These are phyloP conservation scores for Calameuta idolon DNA, from an alignment of 2,888 invertebrate genomes.

Conservation along the genomic window DNA sequence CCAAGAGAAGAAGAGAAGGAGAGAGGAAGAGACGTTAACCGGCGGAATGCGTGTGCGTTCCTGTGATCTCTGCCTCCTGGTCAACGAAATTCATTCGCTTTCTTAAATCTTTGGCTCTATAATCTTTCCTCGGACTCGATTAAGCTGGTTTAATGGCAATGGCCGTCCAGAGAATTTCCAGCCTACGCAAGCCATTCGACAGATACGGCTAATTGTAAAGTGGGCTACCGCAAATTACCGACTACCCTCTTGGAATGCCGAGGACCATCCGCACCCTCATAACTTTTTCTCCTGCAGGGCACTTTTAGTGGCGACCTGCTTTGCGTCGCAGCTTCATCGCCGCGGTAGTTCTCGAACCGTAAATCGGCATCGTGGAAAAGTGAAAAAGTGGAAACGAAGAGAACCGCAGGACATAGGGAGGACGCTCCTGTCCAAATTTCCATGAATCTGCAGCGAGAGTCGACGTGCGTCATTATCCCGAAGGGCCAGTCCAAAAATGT, in stretches of 20 bases:
- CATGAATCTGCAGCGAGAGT: neutral
- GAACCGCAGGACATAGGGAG: neutral
- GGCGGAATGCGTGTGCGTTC: neutral
- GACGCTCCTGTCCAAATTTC: neutral
- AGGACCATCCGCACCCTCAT: neutral
- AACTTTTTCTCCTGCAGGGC: neutral
- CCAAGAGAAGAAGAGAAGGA: conserved; percentile 16
- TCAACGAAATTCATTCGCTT: conserved; percentile 49
- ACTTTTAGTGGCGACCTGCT: neutral
- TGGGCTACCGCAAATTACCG: conserved; percentile 30
- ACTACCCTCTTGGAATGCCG: conserved; percentile 1
- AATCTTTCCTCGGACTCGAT: conserved; percentile 54
- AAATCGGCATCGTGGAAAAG: neutral
- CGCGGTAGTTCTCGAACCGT: neutral
- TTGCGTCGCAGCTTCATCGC: neutral
- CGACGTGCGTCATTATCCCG: neutral
- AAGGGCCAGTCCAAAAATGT: neutral
- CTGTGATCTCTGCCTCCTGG: conserved; percentile 13
- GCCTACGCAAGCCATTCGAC: conserved; percentile 14
- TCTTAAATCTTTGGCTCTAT: conserved; percentile 44
- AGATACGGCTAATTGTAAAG: conserved; percentile 60
- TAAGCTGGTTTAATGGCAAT: conserved; percentile 56
- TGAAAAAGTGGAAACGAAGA: neutral
- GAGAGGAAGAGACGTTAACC: conserved; percentile 14
- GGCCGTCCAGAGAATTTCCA: conserved; percentile 27